Percentiles rank a stretch among this genome's conserved stretches.
Conservation (phyloP, 1,140 invertebrate species). For the Oedothorax gibbosus region DNA sequence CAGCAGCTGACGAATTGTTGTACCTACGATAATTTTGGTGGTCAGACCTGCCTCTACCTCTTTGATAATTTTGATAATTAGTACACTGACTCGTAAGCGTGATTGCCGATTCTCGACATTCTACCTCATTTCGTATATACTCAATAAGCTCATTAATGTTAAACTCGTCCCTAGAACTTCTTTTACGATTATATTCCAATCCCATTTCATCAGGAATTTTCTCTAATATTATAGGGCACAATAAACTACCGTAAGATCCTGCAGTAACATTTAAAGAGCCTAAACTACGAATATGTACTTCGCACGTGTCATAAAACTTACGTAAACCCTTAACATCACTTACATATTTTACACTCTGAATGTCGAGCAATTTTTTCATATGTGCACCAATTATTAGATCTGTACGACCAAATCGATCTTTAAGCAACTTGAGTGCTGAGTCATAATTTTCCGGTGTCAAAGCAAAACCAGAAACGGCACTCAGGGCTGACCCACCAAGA, state of each 20-base stretch:
- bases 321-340: neutral
- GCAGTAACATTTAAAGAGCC: constrained; percentile 1
- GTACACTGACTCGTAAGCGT: neutral
- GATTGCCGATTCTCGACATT: constrained; percentile 2
- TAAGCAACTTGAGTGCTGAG: neutral
- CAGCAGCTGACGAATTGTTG: neutral
- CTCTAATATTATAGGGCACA: constrained; percentile 2
- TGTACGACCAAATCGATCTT: neutral
- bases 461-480: constrained; percentile 7
- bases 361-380: constrained; percentile 2
- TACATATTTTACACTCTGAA: neutral
- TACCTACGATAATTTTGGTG: neutral
- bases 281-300: constrained; percentile 17
- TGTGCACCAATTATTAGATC: constrained; percentile 8
- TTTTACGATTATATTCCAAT: constrained; percentile 3
- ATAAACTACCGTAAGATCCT: neutral
- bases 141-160: neutral
- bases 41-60: neutral
- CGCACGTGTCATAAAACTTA: constrained; percentile 15
- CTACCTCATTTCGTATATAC: neutral
- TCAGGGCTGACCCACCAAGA: neutral
- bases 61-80: neutral
- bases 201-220: constrained; percentile 3
- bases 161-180: neutral
- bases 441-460: neutral